phyloP scores from a whole-genome alignment of 2,797 vertebrate species.

The Lithobates pipiens region DNA sequence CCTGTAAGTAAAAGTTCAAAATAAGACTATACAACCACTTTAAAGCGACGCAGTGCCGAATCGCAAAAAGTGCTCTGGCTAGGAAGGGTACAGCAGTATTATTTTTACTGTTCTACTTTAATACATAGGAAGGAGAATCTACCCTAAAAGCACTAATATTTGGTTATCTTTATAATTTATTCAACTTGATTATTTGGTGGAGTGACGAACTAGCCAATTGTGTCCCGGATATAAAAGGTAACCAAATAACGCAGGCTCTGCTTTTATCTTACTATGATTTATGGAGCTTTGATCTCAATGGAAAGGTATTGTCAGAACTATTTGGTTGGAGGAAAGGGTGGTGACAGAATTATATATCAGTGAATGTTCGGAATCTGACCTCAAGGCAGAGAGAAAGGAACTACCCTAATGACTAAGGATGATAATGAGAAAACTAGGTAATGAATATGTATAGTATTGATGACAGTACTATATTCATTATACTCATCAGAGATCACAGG shows the following conservation, averaged over 20 bases:
- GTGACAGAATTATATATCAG: neutral
- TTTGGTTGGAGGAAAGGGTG: neutral
- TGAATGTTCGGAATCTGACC: conserved; percentile 12
- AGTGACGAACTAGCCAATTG: neutral
- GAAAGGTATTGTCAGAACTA: neutral
- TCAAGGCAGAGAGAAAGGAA: neutral
- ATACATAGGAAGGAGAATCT: too few relatives aligned
- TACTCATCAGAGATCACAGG: too few relatives aligned
- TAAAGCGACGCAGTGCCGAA: too few relatives aligned
- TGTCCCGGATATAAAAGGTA: neutral
- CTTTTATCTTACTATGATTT: neutral
- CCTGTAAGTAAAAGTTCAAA: too few relatives aligned
- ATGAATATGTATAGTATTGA: neutral
- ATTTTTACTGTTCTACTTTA: too few relatives aligned
- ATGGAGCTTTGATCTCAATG: neutral
- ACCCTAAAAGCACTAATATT: too few relatives aligned
- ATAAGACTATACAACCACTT: too few relatives aligned
- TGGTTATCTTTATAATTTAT: too few relatives aligned
- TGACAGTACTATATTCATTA: neutral
- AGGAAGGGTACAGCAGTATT: too few relatives aligned
- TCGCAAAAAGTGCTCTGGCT: too few relatives aligned
- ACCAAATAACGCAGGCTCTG: neutral
- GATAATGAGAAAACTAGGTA: neutral
- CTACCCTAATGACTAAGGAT: conserved; percentile 18
- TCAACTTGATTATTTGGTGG: too few relatives aligned